These are phyloP conservation scores for Tenthredo mesomela DNA, from an alignment of 2,888 invertebrate species.

Conservation along the genomic window DNA sequence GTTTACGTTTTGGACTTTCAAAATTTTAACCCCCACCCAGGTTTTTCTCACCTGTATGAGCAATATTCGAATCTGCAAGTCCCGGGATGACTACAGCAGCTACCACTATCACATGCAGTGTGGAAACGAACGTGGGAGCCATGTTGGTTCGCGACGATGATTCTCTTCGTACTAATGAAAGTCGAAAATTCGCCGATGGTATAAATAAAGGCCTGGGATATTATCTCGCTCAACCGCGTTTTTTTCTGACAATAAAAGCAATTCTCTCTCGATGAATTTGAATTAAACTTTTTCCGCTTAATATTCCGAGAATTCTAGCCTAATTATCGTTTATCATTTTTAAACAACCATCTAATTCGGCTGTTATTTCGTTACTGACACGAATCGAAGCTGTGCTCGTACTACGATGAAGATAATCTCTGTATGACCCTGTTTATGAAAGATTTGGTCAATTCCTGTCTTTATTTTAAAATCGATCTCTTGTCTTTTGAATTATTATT, in stretches of 20 bases:
- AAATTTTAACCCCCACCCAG: too few relatives aligned
- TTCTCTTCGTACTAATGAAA: neutral
- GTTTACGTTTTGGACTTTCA: too few relatives aligned
- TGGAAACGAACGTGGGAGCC: neutral
- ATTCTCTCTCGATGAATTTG: neutral
- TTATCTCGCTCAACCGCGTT: neutral
- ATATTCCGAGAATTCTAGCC: too few relatives aligned
- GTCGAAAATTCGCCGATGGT: neutral
- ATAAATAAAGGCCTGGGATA: neutral
- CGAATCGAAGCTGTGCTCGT: neutral
- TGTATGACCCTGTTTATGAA: too few relatives aligned
- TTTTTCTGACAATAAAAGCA: neutral
- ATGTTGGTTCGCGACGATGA: neutral
- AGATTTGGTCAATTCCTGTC: too few relatives aligned
- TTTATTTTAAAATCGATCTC: neutral
- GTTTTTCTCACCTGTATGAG: neutral
- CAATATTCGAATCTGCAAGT: neutral
- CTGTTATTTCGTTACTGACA: neutral
- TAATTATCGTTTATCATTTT: too few relatives aligned
- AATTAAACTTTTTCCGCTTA: too few relatives aligned
- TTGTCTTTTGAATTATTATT: neutral
- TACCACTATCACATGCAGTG: neutral
- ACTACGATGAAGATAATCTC: neutral
- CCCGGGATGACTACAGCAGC: neutral
- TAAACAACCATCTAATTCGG: neutral